Evolutionary conservation across 2,888 invertebrate genomes (phyloP), one percentile per base, ranked within the genome.

Genomic region (Strigamia maritima): DNA sequence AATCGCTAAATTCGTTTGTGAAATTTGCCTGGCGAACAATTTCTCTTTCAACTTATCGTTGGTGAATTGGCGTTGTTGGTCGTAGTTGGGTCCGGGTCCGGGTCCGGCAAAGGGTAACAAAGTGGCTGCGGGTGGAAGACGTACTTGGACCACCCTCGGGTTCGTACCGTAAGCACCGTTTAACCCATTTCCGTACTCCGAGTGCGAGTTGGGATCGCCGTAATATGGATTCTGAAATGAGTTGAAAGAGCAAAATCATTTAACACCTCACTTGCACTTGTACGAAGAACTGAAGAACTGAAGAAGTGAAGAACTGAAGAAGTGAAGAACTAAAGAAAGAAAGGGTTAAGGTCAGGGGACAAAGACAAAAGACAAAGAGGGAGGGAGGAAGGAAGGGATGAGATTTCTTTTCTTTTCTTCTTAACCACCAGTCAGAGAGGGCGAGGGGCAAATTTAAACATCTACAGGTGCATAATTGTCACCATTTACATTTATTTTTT

Each of bases 21-120:
- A 6, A 12, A 24, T 35, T 75, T 75, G 75, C 35, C 35, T 75
- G 19, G 12, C 35, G 4, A 40, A 40, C 6, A 75, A 22, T 75
- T 75, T 75, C n/a, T 75, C n/a, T 38, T 75, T 75, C 16, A 75
- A 19, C 14, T 38, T 35, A n/a, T 75, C 75, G n/a, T 75, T 75
- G n/a, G 75, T 16, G 28, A 75, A 8, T 38, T 22, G 12, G 75
- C 38, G 75, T 2, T 70, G 28, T 12, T 70, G 28, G 12, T 16
- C 6, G 19, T 16, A n/a, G 1, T 54, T n/a, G n/a, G n/a, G 44
- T 16, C 14, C 14, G 2, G 10, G 44, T 16, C 19, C n/a, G n/a
- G n/a, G 54, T 8, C 54, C 54, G 54, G 54, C 19, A 19, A 54
- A 54, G 1, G 54, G 54, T 19, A 70, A 26, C 8, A 60, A 19